Percentiles rank a stretch among this genome's conserved stretches.
Evolutionary conservation across 2,797 vertebrate genomes (phyloP).

Genomic region (Aphelocoma californica): DNA sequence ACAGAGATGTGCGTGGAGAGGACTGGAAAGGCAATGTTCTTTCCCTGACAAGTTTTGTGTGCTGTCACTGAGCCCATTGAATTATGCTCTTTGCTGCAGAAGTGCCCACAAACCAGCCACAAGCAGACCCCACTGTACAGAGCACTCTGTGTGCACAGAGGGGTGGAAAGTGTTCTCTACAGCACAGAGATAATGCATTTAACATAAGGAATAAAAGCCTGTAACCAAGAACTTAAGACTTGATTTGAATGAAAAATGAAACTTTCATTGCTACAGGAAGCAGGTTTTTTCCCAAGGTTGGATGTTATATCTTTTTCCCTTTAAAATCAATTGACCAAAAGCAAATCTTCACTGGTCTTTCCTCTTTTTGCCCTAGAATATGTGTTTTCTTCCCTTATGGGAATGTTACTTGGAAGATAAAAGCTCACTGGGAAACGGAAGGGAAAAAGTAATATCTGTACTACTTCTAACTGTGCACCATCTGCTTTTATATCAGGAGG

Average conservation of each 20-base stretch:
- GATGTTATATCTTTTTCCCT: background rate
- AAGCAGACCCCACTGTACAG: rapidly evolving
- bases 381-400: background rate
- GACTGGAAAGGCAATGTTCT: background rate
- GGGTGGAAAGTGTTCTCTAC: background rate
- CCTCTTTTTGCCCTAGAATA: background rate
- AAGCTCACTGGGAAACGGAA: background rate
- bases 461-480: background rate
- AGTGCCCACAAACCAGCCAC: background rate
- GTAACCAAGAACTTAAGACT: background rate
- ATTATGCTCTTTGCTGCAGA: background rate
- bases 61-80: background rate
- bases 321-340: background rate
- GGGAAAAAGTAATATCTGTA: background rate
- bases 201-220: background rate
- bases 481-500: background rate
- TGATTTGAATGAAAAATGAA: background rate
- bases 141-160: background rate
- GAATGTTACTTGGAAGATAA: background rate
- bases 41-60: background rate
- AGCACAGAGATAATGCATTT: background rate
- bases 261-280: background rate
- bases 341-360: background rate
- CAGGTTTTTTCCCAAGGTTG: background rate
- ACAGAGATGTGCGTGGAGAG: background rate